Base-by-base conservation (phyloP, 2,888 invertebrate species). In the Megamerina dolium region DNA sequence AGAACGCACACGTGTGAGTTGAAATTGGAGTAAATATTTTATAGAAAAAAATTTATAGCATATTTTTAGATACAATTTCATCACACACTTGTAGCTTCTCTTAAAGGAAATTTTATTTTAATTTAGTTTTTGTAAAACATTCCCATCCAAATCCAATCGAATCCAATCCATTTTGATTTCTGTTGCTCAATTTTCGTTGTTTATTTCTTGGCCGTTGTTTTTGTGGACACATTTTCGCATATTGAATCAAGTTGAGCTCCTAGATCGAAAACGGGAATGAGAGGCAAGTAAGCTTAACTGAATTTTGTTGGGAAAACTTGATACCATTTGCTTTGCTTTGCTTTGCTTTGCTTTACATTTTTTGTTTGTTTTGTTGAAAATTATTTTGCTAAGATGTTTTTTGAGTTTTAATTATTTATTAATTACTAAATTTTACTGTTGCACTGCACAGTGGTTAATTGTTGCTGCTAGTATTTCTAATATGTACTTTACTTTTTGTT, bases 241-340 rank as follows among this genome's bases (percentile, higher is more conserved):
- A 64, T 68, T 68, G 67, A 67, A 67, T 68, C 67, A 67, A 68
- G 66, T 68, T 63, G 67, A 68, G 67, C 67, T 68, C 67, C 64
- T 68, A 68, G 67, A 68, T 68, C 67, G 67, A 68, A 68, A 68
- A 68, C 67, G 67, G 67, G 67, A 68, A 68, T 67, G 67, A 68
- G 67, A 68, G 67, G 67, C 66, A 68, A 68, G 67, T 66, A 68
- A 68, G 67, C 67, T 68, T 61, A 64, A 65, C 64, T 60, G 65
- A 68, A 68, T 66, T 62, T 53, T 68, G 64, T n/a, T n/a, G 65
- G 67, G 67, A 68, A 68, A 68, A 68, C 67, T 68, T 68, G 67
- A 68, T 68, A 68, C 64, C 65, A 62, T 64, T 58, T 55, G 29
- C 23, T 41, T 39, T 29, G 31, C 31, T 36, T 23, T 43, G 38